Percentiles rank a stretch among this genome's conserved stretches.
These are phyloP conservation scores for Verasper variegatus DNA, from an alignment of 2,113 vertebrate species.

Conservation along the genomic window DNA sequence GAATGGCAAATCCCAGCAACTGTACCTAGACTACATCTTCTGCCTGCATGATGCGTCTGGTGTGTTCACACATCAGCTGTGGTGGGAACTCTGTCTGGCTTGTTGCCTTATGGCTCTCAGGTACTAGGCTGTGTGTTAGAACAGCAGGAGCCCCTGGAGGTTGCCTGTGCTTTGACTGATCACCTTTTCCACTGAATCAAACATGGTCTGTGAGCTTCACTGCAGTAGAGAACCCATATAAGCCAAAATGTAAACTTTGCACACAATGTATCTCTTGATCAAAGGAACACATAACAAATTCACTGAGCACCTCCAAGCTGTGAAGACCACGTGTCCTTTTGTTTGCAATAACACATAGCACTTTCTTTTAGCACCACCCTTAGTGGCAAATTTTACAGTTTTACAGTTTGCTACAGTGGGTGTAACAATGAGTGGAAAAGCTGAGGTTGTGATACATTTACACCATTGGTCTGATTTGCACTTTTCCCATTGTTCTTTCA, in stretches of 20 bases:
- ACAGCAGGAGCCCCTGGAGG: not conserved
- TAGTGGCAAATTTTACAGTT: not conserved
- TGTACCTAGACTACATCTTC: not conserved
- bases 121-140: not conserved
- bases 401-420: too few species aligned
- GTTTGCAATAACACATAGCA: not conserved
- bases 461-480: not conserved
- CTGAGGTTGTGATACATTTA: not conserved
- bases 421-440: too few species aligned
- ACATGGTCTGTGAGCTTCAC: not conserved
- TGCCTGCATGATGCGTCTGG: not conserved
- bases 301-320: not conserved
- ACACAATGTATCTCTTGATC: not conserved
- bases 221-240: not conserved
- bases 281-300: not conserved
- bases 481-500: not conserved
- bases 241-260: not conserved
- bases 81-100: not conserved
- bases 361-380: not conserved
- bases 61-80: slow-evolving; percentile 1
- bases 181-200: not conserved
- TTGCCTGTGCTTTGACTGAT: not conserved
- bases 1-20: not conserved
- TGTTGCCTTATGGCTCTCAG: not conserved
- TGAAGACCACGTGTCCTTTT: too few species aligned